These are phyloP conservation scores for Tetranychus truncatus DNA, from an alignment of 2,888 invertebrate species.

Conservation along the genomic window DNA sequence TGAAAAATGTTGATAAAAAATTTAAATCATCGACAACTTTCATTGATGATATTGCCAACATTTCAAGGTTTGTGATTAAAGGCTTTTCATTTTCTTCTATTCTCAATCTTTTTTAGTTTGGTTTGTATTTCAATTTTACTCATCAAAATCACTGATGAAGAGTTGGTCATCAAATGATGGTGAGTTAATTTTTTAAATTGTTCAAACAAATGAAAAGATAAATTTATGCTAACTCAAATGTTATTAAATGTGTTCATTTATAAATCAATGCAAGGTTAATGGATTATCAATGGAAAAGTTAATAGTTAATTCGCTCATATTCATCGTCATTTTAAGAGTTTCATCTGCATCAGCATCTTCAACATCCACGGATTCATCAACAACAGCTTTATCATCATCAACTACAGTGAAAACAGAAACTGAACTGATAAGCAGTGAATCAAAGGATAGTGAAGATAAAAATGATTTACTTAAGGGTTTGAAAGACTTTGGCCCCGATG, in stretches of 20 bases:
- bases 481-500: constrained; percentile 3
- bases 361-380: background rate
- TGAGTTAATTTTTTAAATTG: background rate
- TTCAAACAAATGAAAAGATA: background rate
- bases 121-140: background rate
- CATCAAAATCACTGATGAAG: background rate
- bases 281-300: background rate
- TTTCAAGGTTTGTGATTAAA: background rate
- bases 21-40: background rate
- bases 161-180: background rate
- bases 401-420: background rate
- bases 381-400: background rate
- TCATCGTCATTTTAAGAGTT: background rate
- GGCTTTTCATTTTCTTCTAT: background rate
- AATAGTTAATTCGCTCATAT: background rate
- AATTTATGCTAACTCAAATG: background rate
- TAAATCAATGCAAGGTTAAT: background rate
- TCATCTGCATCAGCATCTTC: constrained; percentile 2
- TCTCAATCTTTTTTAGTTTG: background rate
- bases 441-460: background rate
- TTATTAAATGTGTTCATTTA: background rate
- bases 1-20: background rate
- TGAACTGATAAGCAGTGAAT: background rate
- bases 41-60: background rate
- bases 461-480: background rate